These are phyloP conservation scores for Melanotaenia pygmaea DNA, from an alignment of 2,797 vertebrate genomes.

Conservation along the genomic window DNA sequence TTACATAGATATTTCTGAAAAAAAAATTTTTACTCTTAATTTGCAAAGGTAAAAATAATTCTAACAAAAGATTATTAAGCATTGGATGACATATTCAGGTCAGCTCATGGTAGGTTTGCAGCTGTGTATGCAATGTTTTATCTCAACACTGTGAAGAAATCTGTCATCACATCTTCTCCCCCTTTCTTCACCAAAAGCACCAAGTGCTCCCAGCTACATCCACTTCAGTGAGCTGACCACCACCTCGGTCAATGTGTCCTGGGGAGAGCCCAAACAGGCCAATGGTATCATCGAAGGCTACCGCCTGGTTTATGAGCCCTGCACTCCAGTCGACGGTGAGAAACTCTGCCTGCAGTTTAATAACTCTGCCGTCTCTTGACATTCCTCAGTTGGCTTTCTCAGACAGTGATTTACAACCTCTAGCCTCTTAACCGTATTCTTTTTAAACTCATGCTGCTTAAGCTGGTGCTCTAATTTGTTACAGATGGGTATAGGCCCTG, in stretches of 20 bases:
- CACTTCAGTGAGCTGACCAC: conserved; percentile 98
- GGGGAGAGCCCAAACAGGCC: conserved; percentile 93
- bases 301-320: conserved; percentile 94
- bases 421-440: conserved; percentile 45
- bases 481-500: conserved; percentile 65
- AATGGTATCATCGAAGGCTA: conserved; percentile 95
- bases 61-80: neutral
- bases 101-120: neutral
- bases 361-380: conserved; percentile 51
- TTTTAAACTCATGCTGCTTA: conserved; percentile 64
- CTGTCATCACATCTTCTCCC: conserved; percentile 17
- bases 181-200: conserved; percentile 80
- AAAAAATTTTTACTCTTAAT: neutral
- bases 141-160: conserved; percentile 5
- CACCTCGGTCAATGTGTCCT: conserved; percentile 96
- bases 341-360: conserved; percentile 60
- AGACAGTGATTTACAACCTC: conserved; percentile 68
- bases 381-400: conserved; percentile 64
- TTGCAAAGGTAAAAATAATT: neutral
- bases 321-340: conserved; percentile 96
- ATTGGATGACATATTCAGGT: neutral
- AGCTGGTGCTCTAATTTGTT: conserved; percentile 68
- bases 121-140: neutral
- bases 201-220: conserved; percentile 90
- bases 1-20: neutral